Percentiles rank a stretch among this genome's conserved stretches.
These are phyloP conservation scores for Drosophila pectinifera DNA, from an alignment of 1,140 invertebrate species.

Conservation along the genomic window DNA sequence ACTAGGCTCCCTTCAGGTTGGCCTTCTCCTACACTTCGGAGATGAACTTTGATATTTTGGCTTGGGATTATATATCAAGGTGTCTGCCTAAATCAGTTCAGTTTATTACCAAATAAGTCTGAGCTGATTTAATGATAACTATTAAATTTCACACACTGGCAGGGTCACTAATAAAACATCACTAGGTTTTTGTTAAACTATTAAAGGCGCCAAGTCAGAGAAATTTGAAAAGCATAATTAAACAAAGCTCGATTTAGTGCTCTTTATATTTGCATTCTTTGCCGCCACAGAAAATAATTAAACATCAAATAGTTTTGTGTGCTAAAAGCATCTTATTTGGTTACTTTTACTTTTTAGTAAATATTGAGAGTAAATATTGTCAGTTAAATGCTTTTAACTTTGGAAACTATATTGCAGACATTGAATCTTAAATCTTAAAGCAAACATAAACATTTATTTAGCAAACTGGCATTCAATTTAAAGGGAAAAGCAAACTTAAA, in stretches of 20 bases:
- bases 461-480: no score
- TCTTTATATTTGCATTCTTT: background rate
- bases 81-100: background rate
- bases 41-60: constrained; percentile 2
- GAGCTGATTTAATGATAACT: background rate
- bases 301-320: background rate
- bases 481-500: no score
- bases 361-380: background rate
- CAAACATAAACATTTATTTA: no score
- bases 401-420: no score
- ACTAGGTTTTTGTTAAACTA: background rate
- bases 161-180: background rate
- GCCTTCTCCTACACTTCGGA: no score
- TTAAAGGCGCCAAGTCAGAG: background rate
- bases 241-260: background rate
- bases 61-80: background rate
- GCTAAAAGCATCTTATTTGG: background rate
- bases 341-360: no score
- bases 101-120: no score
- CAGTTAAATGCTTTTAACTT: no score
- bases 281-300: background rate
- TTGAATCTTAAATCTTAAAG: no score
- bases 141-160: background rate
- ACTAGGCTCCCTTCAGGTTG: background rate
- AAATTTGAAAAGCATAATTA: background rate